These are phyloP conservation scores for Crenuchus spilurus DNA, from an alignment of 2,797 vertebrate species.

Conservation along the genomic window DNA sequence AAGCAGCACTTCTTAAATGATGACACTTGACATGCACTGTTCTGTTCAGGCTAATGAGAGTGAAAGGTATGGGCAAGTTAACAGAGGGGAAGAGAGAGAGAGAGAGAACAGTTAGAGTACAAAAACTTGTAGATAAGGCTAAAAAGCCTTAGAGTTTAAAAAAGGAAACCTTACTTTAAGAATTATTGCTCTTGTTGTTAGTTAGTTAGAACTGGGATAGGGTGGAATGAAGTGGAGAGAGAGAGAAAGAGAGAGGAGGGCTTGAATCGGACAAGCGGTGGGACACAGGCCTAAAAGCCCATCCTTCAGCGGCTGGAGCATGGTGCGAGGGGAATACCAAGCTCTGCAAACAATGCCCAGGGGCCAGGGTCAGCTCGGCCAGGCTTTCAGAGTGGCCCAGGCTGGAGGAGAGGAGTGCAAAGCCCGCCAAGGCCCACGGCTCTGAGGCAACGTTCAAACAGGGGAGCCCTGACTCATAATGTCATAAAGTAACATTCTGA, in stretches of 20 bases:
- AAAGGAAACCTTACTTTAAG: constrained; percentile 33
- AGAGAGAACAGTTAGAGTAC: constrained; percentile 32
- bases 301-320: constrained; percentile 74
- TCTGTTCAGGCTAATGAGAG: constrained; percentile 71
- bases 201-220: constrained; percentile 50
- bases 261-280: constrained; percentile 54
- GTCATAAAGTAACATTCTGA: background rate
- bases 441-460: constrained; percentile 1
- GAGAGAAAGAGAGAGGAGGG: constrained; percentile 26
- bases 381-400: constrained; percentile 72
- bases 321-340: constrained; percentile 84
- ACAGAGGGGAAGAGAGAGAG: constrained; percentile 36
- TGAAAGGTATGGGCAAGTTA: constrained; percentile 74
- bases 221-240: constrained; percentile 37
- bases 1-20: constrained; percentile 64
- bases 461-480: background rate
- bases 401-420: constrained; percentile 62
- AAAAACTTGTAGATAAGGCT: constrained; percentile 52
- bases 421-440: constrained; percentile 43
- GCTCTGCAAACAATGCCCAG: constrained; percentile 75
- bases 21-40: constrained; percentile 79
- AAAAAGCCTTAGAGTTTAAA: constrained; percentile 22
- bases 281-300: constrained; percentile 74
- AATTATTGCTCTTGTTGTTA: constrained; percentile 46
- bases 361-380: constrained; percentile 75